Evolutionary conservation across 2,113 vertebrate genomes (phyloP), one percentile per base, ranked within the genome.

Genomic region (Motacilla alba): DNA sequence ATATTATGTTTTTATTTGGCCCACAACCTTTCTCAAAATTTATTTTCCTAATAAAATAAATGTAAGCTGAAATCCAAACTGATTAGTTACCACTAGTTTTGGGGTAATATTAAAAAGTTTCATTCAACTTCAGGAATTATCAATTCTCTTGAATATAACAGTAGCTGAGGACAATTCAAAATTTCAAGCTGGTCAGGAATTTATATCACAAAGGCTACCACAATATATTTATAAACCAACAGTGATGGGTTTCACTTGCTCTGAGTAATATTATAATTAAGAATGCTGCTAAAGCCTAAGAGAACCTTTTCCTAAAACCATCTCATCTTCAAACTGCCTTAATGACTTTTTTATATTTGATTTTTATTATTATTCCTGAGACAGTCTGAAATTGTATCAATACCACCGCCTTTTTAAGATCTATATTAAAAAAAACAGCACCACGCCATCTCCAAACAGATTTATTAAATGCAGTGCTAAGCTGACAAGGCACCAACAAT

Each of bases 351-450:
- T 96, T 87, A 78, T 96, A 96, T 87, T 93, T 97, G 85, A 97
- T 95, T 97, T 82, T 93, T 97, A 96, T 91, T 97, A 92, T 97
- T 89, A 89, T 96, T 97, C 50, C 88, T 89, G 92, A 91, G 90
- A 90, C 84, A 78, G 26, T 27, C 85, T 96, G 95, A 95, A 96
- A 97, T 77, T 96, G 97, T 95, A 97, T 97, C 96, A 74, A 97
- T 97, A 97, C 68, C 73, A 75, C 37, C 3, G 1, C 69, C 70
- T 98, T 98, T 98, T 96, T 64, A 94, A 93, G 85, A 86, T 35
- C 41, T 66, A 39, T n/a, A 92, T 75, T 52, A 94, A 93, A 87
- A 93, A 87, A 97, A 95, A 95, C 47, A 88, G 28, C 66, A 89
- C 17, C 46, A 17, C 6, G 3, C 64, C 74, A 93, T 85, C 82